Base-by-base conservation (phyloP, 2,888 invertebrate species). In the Drosophila aldrichi region DNA sequence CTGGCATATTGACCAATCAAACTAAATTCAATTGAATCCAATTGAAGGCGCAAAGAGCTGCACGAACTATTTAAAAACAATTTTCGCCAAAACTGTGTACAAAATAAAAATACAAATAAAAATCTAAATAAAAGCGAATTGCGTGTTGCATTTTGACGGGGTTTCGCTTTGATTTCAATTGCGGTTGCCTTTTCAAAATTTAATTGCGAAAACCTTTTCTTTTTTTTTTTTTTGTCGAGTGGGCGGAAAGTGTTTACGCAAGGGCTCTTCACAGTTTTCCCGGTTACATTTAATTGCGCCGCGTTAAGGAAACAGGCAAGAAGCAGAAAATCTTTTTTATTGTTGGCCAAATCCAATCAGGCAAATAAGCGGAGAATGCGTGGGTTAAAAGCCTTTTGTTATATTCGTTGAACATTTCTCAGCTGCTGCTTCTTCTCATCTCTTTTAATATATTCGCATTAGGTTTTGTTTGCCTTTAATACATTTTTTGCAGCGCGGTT, bases 1-100 rank as follows among this genome's bases (percentile, higher is more conserved):
- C 56, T 70, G 81, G 86, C 81, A 74, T 85, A 88, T 89, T 89
- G 88, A 74, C 86, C 88, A 89, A 88, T 89, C 89, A 79, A 72
- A 79, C 69, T 73, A 70, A 84, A 89, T 88, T 75, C 63, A 76
- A 79, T 82, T 75, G 58, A 75, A 74, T 81, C 65, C 68, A 66
- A 78, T 69, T 68, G 65, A 83, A 68, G 75, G 66, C 73, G 52
- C 54, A 57, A 67, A 57, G 48, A 48, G 73, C 70, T 66, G 65
- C 41, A 63, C 44, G 60, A 88, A 84, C 89, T 88, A 84, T 89
- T 83, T 78, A 81, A 75, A 84, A 89, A 76, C 88, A 75, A 68
- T 74, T 89, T 89, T 70, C 48, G 48, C 6, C 46, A 41, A 20
- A 52, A 20, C 29, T n/a, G 48, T 58, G 34, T 36, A 7, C 6